Percentiles rank a stretch among this genome's conserved stretches.
Evolutionary conservation across 2,888 invertebrate species (phyloP).

Genomic region (Rotaria socialis): DNA sequence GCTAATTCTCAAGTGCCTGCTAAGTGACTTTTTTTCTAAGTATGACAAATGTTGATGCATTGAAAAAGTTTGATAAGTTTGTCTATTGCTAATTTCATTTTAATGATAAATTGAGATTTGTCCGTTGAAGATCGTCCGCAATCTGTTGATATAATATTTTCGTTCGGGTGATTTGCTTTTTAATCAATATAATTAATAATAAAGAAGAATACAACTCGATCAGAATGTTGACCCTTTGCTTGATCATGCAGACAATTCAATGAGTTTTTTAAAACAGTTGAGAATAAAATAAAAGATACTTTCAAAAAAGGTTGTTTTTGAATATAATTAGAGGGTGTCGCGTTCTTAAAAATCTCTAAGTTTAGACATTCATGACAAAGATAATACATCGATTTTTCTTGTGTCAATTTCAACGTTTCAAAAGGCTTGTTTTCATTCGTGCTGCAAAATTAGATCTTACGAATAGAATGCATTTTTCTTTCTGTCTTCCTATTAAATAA

Average conservation of each 20-base stretch:
- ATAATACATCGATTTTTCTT: too few species aligned
- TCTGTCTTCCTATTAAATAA: too few species aligned
- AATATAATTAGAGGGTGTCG: too few species aligned
- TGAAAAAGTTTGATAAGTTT: background rate
- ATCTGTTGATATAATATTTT: background rate
- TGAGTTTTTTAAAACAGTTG: background rate
- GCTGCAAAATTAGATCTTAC: too few species aligned
- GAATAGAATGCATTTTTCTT: too few species aligned
- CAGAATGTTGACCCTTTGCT: background rate
- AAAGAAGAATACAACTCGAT: background rate
- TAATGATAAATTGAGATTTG: constrained; percentile 6
- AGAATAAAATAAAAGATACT: background rate
- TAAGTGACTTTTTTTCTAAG: background rate
- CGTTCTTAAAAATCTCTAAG: too few species aligned
- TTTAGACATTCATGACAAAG: too few species aligned
- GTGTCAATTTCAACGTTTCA: too few species aligned
- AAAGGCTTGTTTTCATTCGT: too few species aligned
- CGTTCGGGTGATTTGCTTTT: background rate
- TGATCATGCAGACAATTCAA: background rate
- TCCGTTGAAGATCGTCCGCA: background rate
- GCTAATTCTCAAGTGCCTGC: background rate
- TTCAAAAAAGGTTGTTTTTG: background rate
- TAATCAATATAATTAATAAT: too few species aligned
- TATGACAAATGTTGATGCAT: background rate
- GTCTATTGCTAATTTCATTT: background rate